Conservation (phyloP, 1,140 invertebrate genomes). For the Drosophila novamexicana region DNA sequence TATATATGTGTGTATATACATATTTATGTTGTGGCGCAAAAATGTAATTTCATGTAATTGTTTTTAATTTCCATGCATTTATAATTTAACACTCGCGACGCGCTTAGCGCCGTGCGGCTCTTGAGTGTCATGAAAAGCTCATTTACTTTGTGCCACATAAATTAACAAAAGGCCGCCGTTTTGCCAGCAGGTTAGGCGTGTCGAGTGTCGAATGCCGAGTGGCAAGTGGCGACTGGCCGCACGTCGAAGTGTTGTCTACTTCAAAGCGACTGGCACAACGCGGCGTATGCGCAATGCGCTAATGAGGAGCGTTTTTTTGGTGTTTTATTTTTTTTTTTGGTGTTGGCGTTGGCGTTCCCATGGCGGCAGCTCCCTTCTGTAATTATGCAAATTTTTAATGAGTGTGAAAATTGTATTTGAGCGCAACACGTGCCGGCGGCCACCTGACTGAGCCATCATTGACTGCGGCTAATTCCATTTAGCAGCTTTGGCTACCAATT, state of each 20-base stretch:
- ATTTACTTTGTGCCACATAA: conserved; percentile 63
- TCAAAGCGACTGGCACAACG: conserved; percentile 44
- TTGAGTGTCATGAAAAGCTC: conserved; percentile 68
- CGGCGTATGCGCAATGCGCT: conserved; percentile 49
- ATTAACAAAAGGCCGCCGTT: conserved; percentile 47
- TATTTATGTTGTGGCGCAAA: conserved; percentile 30
- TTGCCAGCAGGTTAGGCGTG: conserved; percentile 53
- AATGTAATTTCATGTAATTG: conserved; percentile 73
- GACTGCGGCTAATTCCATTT: conserved; percentile 68
- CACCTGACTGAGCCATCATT: conserved; percentile 28
- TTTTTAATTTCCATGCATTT: conserved; percentile 81
- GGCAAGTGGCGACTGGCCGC: not conserved
- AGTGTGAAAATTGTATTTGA: conserved; percentile 66
- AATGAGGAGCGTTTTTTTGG: conserved; percentile 40
- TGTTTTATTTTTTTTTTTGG: not conserved
- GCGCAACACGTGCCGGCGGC: conserved; percentile 60
- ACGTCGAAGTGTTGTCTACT: conserved; percentile 43
- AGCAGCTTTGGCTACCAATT: conserved; percentile 26
- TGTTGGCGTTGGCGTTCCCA: not conserved
- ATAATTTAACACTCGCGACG: conserved; percentile 65
- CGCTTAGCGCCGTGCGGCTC: conserved; percentile 26
- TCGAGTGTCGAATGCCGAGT: conserved; percentile 35
- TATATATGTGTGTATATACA: conserved; percentile 5
- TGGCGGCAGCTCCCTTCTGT: conserved; percentile 34
- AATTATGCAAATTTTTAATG: conserved; percentile 83